These are phyloP conservation scores for Larimichthys polyactis DNA, from an alignment of 2,113 vertebrate genomes.

Conservation along the genomic window DNA sequence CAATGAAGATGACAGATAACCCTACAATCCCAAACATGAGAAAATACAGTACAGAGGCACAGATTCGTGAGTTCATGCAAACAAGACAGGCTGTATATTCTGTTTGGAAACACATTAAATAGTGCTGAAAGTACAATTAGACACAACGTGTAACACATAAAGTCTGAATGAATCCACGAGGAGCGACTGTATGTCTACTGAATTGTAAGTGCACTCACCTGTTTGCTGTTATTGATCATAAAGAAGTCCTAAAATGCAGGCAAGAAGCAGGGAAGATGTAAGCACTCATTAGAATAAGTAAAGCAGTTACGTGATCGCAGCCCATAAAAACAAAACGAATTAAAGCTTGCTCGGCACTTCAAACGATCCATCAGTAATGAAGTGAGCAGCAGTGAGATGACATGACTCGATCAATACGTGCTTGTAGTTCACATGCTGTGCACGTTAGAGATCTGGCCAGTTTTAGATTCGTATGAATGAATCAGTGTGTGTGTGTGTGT, in stretches of 20 bases:
- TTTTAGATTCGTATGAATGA: not conserved
- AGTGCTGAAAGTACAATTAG: not conserved
- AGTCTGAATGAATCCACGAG: not conserved
- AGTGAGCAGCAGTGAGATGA: constrained; percentile 58
- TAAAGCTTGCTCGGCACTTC: constrained; percentile 62
- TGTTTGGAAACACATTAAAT: not conserved
- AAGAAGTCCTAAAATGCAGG: constrained; percentile 98
- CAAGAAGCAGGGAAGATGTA: constrained; percentile 96
- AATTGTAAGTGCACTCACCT: constrained; percentile 89
- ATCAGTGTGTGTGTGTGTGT: not conserved
- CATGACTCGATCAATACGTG: constrained; percentile 35
- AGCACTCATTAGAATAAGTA: constrained; percentile 88
- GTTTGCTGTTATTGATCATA: constrained; percentile 96
- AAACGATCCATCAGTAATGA: constrained; percentile 61
- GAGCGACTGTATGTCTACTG: constrained; percentile 5
- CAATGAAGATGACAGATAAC: not conserved
- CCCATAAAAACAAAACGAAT: constrained; percentile 76
- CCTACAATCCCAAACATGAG: not conserved
- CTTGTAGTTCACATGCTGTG: constrained; percentile 63
- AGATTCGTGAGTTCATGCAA: constrained; percentile 17
- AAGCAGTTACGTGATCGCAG: constrained; percentile 90
- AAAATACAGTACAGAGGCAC: not conserved
- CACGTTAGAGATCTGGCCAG: constrained; percentile 4
- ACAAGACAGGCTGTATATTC: not conserved
- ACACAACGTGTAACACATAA: not conserved